Base-by-base conservation (phyloP, 2,797 vertebrate genomes). In the Sphaeramia orbicularis region DNA sequence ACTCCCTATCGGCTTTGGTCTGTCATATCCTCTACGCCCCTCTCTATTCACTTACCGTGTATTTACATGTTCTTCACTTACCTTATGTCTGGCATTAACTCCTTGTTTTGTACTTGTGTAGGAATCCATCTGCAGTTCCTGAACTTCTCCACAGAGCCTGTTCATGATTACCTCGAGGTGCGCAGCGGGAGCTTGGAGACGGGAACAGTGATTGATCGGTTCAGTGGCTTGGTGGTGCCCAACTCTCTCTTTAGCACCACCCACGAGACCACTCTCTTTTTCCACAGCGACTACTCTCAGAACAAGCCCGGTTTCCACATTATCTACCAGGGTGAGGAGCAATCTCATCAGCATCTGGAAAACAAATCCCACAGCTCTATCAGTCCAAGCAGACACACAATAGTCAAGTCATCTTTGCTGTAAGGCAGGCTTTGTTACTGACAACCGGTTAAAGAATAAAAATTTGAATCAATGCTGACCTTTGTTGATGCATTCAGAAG, bases 101-200 rank as follows among this genome's bases (percentile, higher is more conserved):
- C 27, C 27, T 38, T 58, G 49, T 7, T 32, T 75, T 78, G 24
- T 78, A 15, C 36, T 45, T 48, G 8, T 52, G 60, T 54, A 99
- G 98, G 98, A 74, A 97, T 99, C 81, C 97, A 99, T 86, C 90
- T 99, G 65, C 97, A 98, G 81, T 99, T 99, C 92, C 84, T 96
- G 56, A 99, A 99, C 94, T 99, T 99, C 89, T 99, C 98, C 64
- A 98, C 98, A 8, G 98, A 99, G 88, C 96, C 97, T 1, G 98
- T 99, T 76, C 98, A 99, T n/a, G 98, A 99, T 91, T 99, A 99
- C 80, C 94, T 99, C 80, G 98, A 99, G 91, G 95, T 99, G 40
- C 94, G 95, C 65, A 97, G 96, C 49, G 98, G 98, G 70, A 95
- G 93, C 49, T 87, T 95, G 53, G 96, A 98, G 77, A 94, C 91